Base-by-base conservation (phyloP, 2,888 invertebrate genomes). In the Dasypogon diadema region DNA sequence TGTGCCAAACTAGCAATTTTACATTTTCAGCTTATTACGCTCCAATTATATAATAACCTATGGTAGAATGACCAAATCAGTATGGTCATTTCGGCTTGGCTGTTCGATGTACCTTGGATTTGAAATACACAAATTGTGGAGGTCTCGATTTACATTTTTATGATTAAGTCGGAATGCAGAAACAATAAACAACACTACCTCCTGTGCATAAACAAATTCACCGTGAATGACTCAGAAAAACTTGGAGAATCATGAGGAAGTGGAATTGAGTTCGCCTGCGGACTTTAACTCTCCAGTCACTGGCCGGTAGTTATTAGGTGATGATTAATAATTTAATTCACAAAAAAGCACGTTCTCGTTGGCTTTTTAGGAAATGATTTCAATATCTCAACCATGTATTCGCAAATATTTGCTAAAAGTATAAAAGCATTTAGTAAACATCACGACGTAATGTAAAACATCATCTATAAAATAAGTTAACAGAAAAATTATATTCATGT, bases 321-420 rank as follows among this genome's bases (percentile, higher is more conserved):
- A 58, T 58, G 60, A 60, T 60, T 60, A 60, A 10, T 60, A 34
- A 60, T 18, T 60, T 21, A 30, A 37, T 37, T 60, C 37, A 37
- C 42, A 8, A 16, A 37, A 60, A 58, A 60, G 18, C 60, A 60
- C 37, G 60, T 37, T 14, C 42, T 42, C 6, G 42, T 12, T 30
- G n/a, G n/a, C n/a, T n/a, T n/a, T n/a, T n/a, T n/a, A n/a, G n/a
- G n/a, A n/a, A n/a, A n/a, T n/a, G n/a, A n/a, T n/a, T n/a, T n/a
- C n/a, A n/a, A n/a, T n/a, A n/a, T n/a, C n/a, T n/a, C n/a, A n/a
- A n/a, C n/a, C n/a, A n/a, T n/a, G n/a, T n/a, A n/a, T n/a, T n/a
- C n/a, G n/a, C n/a, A n/a, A n/a, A n/a, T n/a, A n/a, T n/a, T n/a
- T n/a, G n/a, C n/a, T n/a, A n/a, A n/a, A n/a, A n/a, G n/a, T n/a